These are phyloP conservation scores for Aphrophora alni DNA, from an alignment of 2,888 invertebrate species.

Conservation along the genomic window DNA sequence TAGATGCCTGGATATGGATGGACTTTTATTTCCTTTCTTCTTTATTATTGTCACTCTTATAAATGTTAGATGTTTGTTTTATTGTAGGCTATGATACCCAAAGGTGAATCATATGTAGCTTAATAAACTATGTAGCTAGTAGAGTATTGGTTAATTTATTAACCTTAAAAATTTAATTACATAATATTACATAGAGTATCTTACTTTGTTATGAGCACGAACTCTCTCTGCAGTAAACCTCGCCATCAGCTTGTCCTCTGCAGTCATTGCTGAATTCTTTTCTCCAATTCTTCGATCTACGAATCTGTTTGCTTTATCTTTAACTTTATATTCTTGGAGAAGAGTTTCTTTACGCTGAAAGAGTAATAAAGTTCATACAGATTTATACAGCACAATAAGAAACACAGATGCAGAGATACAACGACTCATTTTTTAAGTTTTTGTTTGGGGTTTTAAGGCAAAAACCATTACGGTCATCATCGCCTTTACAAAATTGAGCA, in stretches of 20 bases:
- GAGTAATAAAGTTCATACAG: conserved; percentile 21
- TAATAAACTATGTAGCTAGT: too few species aligned
- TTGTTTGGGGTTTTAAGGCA: not conserved
- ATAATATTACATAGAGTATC: too few species aligned
- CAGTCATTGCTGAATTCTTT: conserved; percentile 68
- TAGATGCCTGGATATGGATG: too few species aligned
- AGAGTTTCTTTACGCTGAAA: conserved; percentile 82
- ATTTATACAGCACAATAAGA: not conserved
- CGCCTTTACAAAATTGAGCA: too few species aligned
- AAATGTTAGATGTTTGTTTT: too few species aligned
- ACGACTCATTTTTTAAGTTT: not conserved
- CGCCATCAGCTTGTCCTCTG: conserved; percentile 82
- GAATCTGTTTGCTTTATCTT: conserved; percentile 85
- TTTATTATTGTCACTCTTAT: too few species aligned
- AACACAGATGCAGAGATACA: not conserved
- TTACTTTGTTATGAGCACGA: conserved; percentile 67
- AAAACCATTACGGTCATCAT: too few species aligned
- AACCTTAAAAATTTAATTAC: too few species aligned
- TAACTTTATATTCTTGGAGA: conserved; percentile 81
- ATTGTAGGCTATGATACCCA: too few species aligned
- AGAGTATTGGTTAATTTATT: too few species aligned
- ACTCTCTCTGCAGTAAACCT: conserved; percentile 82
- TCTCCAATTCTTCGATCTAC: conserved; percentile 90
- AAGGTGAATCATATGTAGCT: too few species aligned
- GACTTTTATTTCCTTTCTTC: too few species aligned